phyloP scores from a whole-genome alignment of 2,888 invertebrate species.

The Trypoxylon attenuatum region DNA sequence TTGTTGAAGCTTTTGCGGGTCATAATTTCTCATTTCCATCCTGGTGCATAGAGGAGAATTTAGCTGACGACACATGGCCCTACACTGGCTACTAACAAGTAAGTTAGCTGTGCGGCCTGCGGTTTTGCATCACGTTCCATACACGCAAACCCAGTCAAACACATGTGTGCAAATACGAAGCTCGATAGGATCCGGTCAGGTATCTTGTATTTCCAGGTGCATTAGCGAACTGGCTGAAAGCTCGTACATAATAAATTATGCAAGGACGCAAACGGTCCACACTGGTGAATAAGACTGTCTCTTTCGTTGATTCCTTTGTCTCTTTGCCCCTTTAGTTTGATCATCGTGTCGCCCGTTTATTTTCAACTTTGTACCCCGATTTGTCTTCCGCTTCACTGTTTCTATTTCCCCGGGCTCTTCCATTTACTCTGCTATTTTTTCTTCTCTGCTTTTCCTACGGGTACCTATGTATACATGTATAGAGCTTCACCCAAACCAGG shows the following conservation, averaged over 20 bases:
- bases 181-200: slow-evolving; percentile 4
- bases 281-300: slow-evolving; percentile 9
- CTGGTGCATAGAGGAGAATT: slow-evolving; percentile 18
- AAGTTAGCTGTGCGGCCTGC: neutral
- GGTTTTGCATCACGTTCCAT: slow-evolving; percentile 7
- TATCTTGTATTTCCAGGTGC: slow-evolving; percentile 12
- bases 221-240: slow-evolving; percentile 38
- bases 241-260: slow-evolving; percentile 44
- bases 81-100: slow-evolving; percentile 9
- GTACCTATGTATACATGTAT: too few species aligned
- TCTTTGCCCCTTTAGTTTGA: neutral
- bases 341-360: neutral
- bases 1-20: slow-evolving; percentile 9
- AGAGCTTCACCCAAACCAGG: too few species aligned
- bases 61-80: slow-evolving; percentile 18
- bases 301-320: slow-evolving; percentile 5
- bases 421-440: too few species aligned
- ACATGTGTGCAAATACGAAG: neutral
- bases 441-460: too few species aligned
- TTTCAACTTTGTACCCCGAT: too few species aligned
- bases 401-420: neutral
- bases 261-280: slow-evolving; percentile 3
- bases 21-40: slow-evolving; percentile 24
- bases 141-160: neutral
- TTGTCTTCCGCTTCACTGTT: neutral